Evolutionary conservation across 2,113 vertebrate genomes (phyloP), one percentile per base, ranked within the genome.

Genomic region (Ammodytes dubius): DNA sequence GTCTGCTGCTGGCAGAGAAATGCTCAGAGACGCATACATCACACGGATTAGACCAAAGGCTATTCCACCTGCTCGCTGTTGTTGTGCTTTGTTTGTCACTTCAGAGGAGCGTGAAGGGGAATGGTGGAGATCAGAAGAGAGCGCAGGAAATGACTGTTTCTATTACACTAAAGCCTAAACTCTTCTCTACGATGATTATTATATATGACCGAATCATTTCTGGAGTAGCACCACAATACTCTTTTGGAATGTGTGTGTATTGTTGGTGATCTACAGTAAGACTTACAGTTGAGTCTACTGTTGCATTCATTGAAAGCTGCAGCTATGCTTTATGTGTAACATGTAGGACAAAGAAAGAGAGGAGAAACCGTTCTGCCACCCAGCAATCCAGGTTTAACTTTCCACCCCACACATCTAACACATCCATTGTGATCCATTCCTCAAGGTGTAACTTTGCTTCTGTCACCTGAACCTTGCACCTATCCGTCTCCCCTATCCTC

Each of bases 361-460:
- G n/a, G 2, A 57, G 19, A 14, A 74, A 80, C 3, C 45, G 19
- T 13, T 47, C 66, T 60, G 49, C 35, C 70, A 84, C 63, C 65
- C 43, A 46, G 15, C 27, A 49, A 46, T 12, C 15, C 40, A 17
- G 52, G n/a, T 53, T 77, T 75, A 50, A 42, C 79, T 70, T 52
- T 53, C 39, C 35, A 49, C 5, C 56, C 54, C 49, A 60, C 27
- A 27, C 27, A 27, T 27, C 27, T 27, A 60, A 73, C 50, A 53
- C 57, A 8, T 70, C 82, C 12, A 74, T 40, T 59, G 42, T 27
- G 70, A 69, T 42, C 61, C 77, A 70, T 35, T 39, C 59, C 17
- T 54, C 70, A 60, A 81, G 83, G 56, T 71, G 11, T 77, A 27
- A 83, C 15, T n/a, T 59, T 9, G 15, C 79, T 77, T 87, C 65